phyloP scores from a whole-genome alignment of 2,797 vertebrate species.

The Hozukius guyotensis region DNA sequence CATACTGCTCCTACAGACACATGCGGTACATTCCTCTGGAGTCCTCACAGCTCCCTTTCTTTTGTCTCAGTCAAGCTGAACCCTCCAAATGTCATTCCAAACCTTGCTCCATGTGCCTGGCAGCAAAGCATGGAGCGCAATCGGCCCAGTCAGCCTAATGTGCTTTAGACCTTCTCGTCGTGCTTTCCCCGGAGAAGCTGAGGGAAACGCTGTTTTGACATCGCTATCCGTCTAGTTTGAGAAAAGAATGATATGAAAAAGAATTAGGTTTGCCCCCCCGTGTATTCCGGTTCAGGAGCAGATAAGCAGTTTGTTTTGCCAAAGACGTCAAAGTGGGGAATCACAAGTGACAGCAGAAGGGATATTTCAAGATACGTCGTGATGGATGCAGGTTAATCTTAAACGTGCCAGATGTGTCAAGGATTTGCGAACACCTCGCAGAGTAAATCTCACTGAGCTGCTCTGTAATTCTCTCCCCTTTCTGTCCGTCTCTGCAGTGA shows the following conservation, averaged over 20 bases:
- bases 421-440: slow-evolving; percentile 57
- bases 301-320: slow-evolving; percentile 75
- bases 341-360: slow-evolving; percentile 64
- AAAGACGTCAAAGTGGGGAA: slow-evolving; percentile 59
- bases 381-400: slow-evolving; percentile 73
- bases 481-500: slow-evolving; percentile 82
- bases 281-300: slow-evolving; percentile 46
- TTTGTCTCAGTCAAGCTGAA: slow-evolving; percentile 53
- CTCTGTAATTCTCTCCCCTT: slow-evolving; percentile 48
- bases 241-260: slow-evolving; percentile 57
- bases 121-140: slow-evolving; percentile 34
- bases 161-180: slow-evolving; percentile 54
- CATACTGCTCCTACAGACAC: not conserved
- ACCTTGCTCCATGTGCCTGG: slow-evolving; percentile 26
- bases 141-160: slow-evolving; percentile 52
- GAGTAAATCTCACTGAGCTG: slow-evolving; percentile 47
- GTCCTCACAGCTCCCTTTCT: slow-evolving; percentile 26
- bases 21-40: not conserved
- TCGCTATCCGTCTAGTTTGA: slow-evolving; percentile 56
- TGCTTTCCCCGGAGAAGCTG: slow-evolving; percentile 44
- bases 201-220: slow-evolving; percentile 57
- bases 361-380: slow-evolving; percentile 66
- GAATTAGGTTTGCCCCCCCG: slow-evolving; percentile 37
- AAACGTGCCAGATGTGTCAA: slow-evolving; percentile 69
- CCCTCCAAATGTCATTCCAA: slow-evolving; percentile 59